Evolutionary conservation across 2,888 invertebrate species (phyloP).

Genomic region (Nomada flava): DNA sequence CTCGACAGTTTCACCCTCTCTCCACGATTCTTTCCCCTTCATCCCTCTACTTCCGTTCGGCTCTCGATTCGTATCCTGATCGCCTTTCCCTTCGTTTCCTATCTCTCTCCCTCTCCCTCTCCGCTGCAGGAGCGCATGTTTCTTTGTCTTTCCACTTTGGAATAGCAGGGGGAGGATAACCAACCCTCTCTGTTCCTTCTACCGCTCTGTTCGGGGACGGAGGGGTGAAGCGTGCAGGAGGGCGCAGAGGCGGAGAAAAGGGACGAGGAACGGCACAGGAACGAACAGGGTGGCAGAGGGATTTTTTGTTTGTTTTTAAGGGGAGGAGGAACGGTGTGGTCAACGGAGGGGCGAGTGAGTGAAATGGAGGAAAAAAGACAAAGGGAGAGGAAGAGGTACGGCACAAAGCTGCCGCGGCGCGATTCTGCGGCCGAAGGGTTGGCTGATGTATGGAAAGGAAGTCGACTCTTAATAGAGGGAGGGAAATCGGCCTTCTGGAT

Average conservation of each 20-base stretch:
- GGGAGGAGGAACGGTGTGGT: conserved; percentile 57
- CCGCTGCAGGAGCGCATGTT: not conserved
- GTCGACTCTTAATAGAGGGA: conserved; percentile 71
- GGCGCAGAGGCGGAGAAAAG: conserved; percentile 58
- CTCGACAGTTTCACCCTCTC: conserved; percentile 1
- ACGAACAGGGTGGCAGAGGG: conserved; percentile 40
- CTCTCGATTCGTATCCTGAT: not conserved
- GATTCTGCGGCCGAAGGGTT: conserved; percentile 71
- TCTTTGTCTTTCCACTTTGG: not conserved
- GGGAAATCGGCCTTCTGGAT: conserved; percentile 52
- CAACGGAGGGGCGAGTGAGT: conserved; percentile 54
- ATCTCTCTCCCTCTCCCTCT: not conserved
- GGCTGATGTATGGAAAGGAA: conserved; percentile 76
- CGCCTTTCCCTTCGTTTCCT: conserved; percentile 11
- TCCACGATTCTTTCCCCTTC: not conserved
- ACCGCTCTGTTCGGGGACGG: conserved; percentile 3
- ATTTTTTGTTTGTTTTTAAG: conserved; percentile 25
- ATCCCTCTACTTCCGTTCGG: not conserved
- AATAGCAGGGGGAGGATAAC: not conserved
- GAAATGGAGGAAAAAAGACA: conserved; percentile 57
- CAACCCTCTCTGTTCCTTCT: not conserved
- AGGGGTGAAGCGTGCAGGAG: conserved; percentile 37
- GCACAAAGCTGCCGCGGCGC: conserved; percentile 68
- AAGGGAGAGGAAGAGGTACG: conserved; percentile 59
- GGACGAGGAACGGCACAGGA: conserved; percentile 43